A percentile compares a stretch with the other conserved stretches of the same genome.
These are phyloP conservation scores for Heteropelma amictum DNA, from an alignment of 2,888 invertebrate genomes.

Conservation along the genomic window DNA sequence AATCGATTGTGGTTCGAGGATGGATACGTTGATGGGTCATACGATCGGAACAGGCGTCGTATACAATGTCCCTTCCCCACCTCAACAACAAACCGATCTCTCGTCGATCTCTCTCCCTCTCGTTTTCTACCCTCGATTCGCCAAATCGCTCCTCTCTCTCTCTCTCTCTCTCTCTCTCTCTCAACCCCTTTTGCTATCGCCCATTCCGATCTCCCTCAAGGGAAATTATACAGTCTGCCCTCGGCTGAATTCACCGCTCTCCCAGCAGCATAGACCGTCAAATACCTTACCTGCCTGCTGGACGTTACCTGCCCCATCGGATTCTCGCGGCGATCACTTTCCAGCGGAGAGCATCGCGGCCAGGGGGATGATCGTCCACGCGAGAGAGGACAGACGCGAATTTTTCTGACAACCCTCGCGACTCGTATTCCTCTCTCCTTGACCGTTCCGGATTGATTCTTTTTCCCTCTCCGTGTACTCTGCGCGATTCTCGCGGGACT, in stretches of 20 bases:
- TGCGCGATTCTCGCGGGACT: not conserved
- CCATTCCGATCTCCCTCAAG: slow-evolving; percentile 77
- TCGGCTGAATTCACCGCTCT: slow-evolving; percentile 62
- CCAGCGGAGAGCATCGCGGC: slow-evolving; percentile 33
- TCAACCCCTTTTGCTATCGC: slow-evolving; percentile 64
- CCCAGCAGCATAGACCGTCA: slow-evolving; percentile 67
- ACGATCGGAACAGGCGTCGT: slow-evolving; percentile 70
- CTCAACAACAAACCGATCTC: slow-evolving; percentile 59
- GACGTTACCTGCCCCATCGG: no score
- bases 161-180: slow-evolving; percentile 51
- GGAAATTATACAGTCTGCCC: slow-evolving; percentile 76
- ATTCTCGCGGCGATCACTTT: slow-evolving; percentile 42
- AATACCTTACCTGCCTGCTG: slow-evolving; percentile 71
- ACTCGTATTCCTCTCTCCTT: slow-evolving; percentile 43
- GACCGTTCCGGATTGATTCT: slow-evolving; percentile 46
- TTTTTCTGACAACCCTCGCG: slow-evolving; percentile 56
- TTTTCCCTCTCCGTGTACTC: slow-evolving; percentile 27
- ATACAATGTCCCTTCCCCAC: slow-evolving; percentile 64
- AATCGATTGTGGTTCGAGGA: slow-evolving; percentile 74
- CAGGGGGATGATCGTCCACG: slow-evolving; percentile 38
- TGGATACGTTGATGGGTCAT: slow-evolving; percentile 73
- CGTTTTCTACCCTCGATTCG: slow-evolving; percentile 46
- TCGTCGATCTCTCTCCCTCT: slow-evolving; percentile 45
- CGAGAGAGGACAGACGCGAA: slow-evolving; percentile 43
- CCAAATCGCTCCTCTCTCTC: slow-evolving; percentile 45